Evolutionary conservation across 2,888 invertebrate species (phyloP).

Genomic region (Margaritifera margaritifera): DNA sequence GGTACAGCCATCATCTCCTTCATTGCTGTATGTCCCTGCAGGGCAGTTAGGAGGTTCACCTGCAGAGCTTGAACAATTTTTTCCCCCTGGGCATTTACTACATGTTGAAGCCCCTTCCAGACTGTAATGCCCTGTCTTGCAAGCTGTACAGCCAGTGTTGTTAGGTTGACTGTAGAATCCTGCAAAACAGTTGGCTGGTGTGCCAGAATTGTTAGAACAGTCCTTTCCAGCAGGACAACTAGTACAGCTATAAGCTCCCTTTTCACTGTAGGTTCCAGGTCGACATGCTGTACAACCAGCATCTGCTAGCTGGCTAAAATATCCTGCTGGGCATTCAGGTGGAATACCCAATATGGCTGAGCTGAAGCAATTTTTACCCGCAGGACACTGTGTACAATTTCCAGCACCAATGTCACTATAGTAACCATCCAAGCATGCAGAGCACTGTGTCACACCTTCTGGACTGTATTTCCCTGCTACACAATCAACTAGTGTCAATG

Average conservation of each 20-base stretch:
- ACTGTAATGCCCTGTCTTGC: slow-evolving; percentile 45
- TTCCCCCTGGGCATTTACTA: slow-evolving; percentile 56
- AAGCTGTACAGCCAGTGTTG: slow-evolving; percentile 26
- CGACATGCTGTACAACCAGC: slow-evolving; percentile 35
- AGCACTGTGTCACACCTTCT: slow-evolving; percentile 37
- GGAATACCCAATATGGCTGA: slow-evolving; percentile 23
- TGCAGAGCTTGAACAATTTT: slow-evolving; percentile 46
- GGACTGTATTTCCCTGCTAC: slow-evolving; percentile 43
- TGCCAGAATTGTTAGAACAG: slow-evolving; percentile 20
- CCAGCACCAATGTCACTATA: slow-evolving; percentile 36
- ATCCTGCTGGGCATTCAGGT: slow-evolving; percentile 38
- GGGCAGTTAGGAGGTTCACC: slow-evolving; percentile 48
- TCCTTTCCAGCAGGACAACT: slow-evolving; percentile 40
- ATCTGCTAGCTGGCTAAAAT: slow-evolving; percentile 38
- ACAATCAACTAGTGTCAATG: slow-evolving; percentile 20
- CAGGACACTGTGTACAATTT: slow-evolving; percentile 52
- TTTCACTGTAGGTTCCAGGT: slow-evolving; percentile 43
- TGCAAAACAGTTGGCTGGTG: slow-evolving; percentile 28
- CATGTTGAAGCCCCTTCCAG: slow-evolving; percentile 45
- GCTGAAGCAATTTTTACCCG: slow-evolving; percentile 46
- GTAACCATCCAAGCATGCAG: slow-evolving; percentile 43
- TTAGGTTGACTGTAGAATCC: slow-evolving; percentile 27
- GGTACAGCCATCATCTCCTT: slow-evolving; percentile 53
- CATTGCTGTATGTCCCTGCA: slow-evolving; percentile 56
- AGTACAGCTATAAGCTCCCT: slow-evolving; percentile 23